Percentiles rank a stretch among this genome's conserved stretches.
Conservation (phyloP, 2,113 vertebrate genomes). For the Indri indri region DNA sequence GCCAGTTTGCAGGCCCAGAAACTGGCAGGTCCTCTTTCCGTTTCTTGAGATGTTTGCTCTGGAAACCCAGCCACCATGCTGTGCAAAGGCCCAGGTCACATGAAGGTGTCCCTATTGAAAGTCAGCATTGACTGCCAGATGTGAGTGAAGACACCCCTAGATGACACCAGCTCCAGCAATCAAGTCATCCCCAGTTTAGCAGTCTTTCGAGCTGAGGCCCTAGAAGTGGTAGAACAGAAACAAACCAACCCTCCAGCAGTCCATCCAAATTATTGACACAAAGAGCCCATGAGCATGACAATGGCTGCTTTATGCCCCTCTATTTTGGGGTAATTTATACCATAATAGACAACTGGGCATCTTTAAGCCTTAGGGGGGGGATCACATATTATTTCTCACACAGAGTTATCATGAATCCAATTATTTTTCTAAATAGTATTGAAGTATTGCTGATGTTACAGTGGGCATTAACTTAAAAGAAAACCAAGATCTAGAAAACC, state of each 20-base stretch:
- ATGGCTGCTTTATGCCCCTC: neutral
- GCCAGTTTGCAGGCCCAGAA: neutral
- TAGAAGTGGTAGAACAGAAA: neutral
- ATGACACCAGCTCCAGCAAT: neutral
- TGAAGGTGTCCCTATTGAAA: neutral
- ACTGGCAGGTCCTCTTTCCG: neutral
- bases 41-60: conserved; percentile 4
- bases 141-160: neutral
- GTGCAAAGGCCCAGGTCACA: neutral
- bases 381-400: neutral
- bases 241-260: neutral
- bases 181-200: neutral
- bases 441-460: conserved; percentile 5
- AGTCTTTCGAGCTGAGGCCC: conserved; percentile 34
- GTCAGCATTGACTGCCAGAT: neutral
- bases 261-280: neutral
- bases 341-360: neutral
- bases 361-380: neutral
- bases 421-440: conserved; percentile 12
- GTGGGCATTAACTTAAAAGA: conserved; percentile 38
- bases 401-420: neutral
- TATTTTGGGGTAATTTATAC: neutral
- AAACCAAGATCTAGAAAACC: conserved; percentile 34
- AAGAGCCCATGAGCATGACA: neutral
- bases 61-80: conserved; percentile 1